These are phyloP conservation scores for Andrena bucephala DNA, from an alignment of 2,888 invertebrate species.

Conservation along the genomic window DNA sequence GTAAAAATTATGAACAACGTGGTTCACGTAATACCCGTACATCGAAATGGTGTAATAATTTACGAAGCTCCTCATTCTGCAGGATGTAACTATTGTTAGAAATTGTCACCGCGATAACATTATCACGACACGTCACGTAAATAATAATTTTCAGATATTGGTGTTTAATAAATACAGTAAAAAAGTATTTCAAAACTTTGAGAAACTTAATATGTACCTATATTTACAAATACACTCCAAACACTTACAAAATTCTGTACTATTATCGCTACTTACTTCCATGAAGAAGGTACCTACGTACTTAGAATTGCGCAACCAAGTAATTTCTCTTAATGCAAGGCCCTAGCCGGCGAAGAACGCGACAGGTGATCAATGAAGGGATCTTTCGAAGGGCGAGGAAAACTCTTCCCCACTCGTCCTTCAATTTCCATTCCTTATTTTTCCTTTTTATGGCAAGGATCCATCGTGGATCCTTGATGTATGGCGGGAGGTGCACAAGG, in stretches of 20 bases:
- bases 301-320: slow-evolving; percentile 14
- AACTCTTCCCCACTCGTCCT: slow-evolving; percentile 40
- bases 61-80: neutral
- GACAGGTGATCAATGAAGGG: slow-evolving; percentile 51
- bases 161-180: neutral
- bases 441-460: slow-evolving; percentile 4
- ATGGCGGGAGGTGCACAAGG: slow-evolving; percentile 11
- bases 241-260: too few relatives aligned
- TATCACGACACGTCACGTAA: neutral
- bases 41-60: neutral
- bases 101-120: neutral
- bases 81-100: neutral
- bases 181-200: neutral
- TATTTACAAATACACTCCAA: too few relatives aligned
- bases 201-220: neutral
- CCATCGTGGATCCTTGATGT: slow-evolving; percentile 34
- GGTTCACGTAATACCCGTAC: slow-evolving; percentile 6
- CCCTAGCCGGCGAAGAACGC: too few relatives aligned
- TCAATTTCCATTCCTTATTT: slow-evolving; percentile 63
- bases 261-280: too few relatives aligned
- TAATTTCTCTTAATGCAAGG: neutral
- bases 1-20: slow-evolving; percentile 4
- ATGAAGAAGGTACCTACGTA: neutral
- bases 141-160: neutral
- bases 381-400: neutral